A percentile compares a stretch with the other conserved stretches of the same genome.
Conservation (phyloP, 2,113 vertebrate species). For the Lagopus leucura region DNA sequence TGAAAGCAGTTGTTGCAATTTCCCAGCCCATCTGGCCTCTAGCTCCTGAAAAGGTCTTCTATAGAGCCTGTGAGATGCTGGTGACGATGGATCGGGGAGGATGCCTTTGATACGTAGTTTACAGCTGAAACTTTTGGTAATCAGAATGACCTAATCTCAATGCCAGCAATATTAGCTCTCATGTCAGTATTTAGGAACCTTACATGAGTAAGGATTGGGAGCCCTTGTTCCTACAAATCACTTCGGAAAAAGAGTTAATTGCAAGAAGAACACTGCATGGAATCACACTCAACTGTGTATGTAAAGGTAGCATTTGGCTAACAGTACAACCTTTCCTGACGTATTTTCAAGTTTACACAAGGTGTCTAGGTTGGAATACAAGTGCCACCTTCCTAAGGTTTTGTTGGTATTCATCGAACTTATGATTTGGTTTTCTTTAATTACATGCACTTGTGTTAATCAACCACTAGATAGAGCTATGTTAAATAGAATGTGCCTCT, state of each 20-base stretch:
- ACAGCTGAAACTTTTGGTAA: neutral
- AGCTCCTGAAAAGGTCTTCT: neutral
- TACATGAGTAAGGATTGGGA: neutral
- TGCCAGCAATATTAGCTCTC: neutral
- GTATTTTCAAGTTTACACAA: neutral
- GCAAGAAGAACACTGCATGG: neutral
- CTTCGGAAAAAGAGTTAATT: neutral
- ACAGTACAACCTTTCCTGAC: neutral
- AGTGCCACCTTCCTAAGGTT: neutral
- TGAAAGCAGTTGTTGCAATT: neutral
- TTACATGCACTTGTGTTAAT: conserved; percentile 3
- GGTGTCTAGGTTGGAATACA: neutral
- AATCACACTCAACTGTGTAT: neutral
- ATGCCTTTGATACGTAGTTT: neutral
- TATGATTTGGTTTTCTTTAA: neutral
- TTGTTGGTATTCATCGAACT: neutral
- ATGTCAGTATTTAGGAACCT: neutral
- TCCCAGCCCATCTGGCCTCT: neutral
- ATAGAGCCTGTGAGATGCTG: neutral
- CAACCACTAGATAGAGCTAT: conserved; percentile 61
- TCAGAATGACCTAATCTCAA: neutral
- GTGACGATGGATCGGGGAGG: neutral
- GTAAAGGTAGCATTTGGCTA: neutral
- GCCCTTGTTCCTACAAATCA: neutral
- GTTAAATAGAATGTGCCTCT: neutral